Base-by-base conservation (phyloP, 2,797 vertebrate species). In the Sebastes alutus region DNA sequence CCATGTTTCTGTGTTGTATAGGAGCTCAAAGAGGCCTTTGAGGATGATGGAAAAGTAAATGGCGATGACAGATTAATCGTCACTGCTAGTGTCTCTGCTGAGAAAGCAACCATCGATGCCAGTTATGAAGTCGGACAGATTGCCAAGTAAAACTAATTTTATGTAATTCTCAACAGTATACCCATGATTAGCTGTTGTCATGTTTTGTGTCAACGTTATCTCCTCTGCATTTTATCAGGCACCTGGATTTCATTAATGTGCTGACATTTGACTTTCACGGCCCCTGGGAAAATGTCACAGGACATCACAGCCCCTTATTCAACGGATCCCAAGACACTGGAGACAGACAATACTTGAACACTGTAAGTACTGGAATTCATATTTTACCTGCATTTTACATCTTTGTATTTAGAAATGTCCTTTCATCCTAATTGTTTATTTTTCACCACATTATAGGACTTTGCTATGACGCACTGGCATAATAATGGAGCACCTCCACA, bases 231-330 rank as follows among this genome's bases (percentile, higher is more conserved):
- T 81, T 81, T 5, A 22, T 27, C 80, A 96, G 95, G 69, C 68
- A 93, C 65, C 72, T 96, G 92, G 94, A 96, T 85, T 92, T 96
- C 69, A 93, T 96, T 49, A 95, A 86, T 30, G 88, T 96, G 79
- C 92, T 96, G 94, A 95, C 94, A 7, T 96, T 91, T 75, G 94
- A 96, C 76, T 92, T 96, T 42, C 94, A 94, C 52, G 96, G 95
- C 16, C 22, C 87, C 6, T 95, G 91, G 95, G 94, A 96, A 42
- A 81, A 16, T 6, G 84, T 93, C 72, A 96, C 94, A 32, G 94
- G 92, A 35, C 94, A 96, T 75, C 95, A 96, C 76, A 97, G 96
- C 77, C 96, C 96, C 20, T 87, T 97, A 10, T 94, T 75, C 82
- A 46, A 14, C 9, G 87, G 91, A 12, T 84, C 92, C 32, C 13